Base-by-base conservation (phyloP, 2,888 invertebrate genomes). In the Agrilus cyanescens region DNA sequence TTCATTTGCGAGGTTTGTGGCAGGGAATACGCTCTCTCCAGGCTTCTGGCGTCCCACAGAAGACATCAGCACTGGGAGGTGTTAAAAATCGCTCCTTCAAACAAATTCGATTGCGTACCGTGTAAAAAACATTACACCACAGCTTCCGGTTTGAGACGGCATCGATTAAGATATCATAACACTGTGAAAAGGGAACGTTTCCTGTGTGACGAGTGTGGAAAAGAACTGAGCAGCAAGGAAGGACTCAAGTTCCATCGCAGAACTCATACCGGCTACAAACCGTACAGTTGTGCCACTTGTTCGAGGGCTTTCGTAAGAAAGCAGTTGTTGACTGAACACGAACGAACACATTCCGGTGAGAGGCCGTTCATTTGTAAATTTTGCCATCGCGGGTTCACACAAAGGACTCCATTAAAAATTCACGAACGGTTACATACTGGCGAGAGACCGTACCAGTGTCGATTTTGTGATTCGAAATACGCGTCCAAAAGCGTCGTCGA, bases 341-440 rank as follows among this genome's bases (percentile, higher is more conserved):
- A 51, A 39, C 16, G 51, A 16, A 43, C 48, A 6, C 48, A 48
- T 40, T 53, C 53, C 3, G 53, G 53, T 0, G 53, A 54, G 33
- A 54, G 52, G 33, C 55, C 53, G 3, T 54, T 49, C 31, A 52
- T 50, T 6, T 55, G 55, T 32, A 48, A 50, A 13, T 53, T 45
- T 37, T 55, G 55, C 30, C 56, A 10, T 55, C 59, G 44, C 73
- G 46, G 43, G 5, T 55, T 55, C 29, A 49, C 73, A 25, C 76
- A 76, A 59, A 72, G 75, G 52, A 73, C 74, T 56, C 74, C 75
- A 55, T 61, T 77, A 51, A 72, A 72, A 31, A 65, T 76, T 38
- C 77, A 78, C 63, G 73, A 75, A 62, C 68, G 76, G 39, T 73
- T 72, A 36, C 76, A 77, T 61, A 73, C 74, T 0, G 76, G 76